Conservation (phyloP, 2,113 vertebrate species). For the Platycercus adscitus region DNA sequence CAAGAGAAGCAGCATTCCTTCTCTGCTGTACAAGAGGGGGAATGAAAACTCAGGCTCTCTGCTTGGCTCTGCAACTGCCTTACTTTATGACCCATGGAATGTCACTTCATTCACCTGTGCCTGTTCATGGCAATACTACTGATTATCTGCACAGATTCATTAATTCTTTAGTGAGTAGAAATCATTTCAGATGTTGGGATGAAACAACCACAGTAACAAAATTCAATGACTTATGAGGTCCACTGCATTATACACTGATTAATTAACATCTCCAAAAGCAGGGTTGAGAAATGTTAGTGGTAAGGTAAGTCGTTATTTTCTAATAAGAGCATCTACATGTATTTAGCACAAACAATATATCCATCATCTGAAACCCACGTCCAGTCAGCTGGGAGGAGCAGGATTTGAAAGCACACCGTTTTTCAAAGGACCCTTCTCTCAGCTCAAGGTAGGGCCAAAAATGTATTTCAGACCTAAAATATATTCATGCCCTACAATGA, state of each 20-base stretch:
- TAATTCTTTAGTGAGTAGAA: background rate
- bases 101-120: background rate
- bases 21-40: background rate
- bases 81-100: background rate
- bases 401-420: background rate
- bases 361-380: background rate
- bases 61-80: background rate
- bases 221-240: background rate
- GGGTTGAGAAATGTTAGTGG: background rate
- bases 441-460: background rate
- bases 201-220: background rate
- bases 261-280: background rate
- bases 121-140: background rate
- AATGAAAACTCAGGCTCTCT: background rate
- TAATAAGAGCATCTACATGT: background rate
- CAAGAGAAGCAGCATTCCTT: background rate
- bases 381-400: background rate
- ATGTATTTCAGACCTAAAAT: background rate
- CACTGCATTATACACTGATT: background rate
- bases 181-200: background rate
- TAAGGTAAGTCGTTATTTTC: background rate
- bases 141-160: background rate
- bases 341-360: background rate
- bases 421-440: background rate
- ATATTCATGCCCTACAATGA: no score